Conservation (phyloP, 2,113 vertebrate genomes). For the Lonchura striata region DNA sequence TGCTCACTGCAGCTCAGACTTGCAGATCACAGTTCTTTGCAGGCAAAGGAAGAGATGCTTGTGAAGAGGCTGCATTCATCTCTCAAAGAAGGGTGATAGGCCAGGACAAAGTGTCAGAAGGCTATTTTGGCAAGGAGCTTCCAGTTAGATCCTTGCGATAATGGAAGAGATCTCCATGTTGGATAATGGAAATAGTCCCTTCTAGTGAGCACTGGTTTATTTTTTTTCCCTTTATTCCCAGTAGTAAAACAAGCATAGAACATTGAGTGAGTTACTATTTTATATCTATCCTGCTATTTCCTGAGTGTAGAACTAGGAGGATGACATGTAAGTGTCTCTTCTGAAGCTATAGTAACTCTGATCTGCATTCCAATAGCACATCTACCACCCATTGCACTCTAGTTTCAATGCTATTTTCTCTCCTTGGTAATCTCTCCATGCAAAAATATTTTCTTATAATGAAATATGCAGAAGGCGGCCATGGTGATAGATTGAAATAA, state of each 20-base stretch:
- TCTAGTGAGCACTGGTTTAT: background rate
- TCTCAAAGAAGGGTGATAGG: fast-evolving
- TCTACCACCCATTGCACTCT: background rate
- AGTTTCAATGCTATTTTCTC: background rate
- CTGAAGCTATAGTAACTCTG: background rate
- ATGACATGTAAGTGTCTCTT: background rate
- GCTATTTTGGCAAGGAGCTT: fast-evolving
- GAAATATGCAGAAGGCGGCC: background rate
- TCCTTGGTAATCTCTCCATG: background rate
- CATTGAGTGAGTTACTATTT: background rate
- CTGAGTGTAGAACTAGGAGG: background rate
- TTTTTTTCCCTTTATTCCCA: background rate
- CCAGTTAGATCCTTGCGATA: background rate
- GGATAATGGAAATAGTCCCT: background rate
- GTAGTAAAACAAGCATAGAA: background rate
- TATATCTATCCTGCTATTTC: background rate
- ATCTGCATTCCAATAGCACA: background rate
- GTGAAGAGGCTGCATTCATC: fast-evolving
- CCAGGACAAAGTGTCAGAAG: background rate
- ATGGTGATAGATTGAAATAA: background rate
- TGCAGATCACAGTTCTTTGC: background rate
- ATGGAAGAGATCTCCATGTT: background rate
- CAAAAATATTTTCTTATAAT: slow-evolving; percentile 1
- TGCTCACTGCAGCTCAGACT: background rate
- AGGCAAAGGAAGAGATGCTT: background rate